Percentiles rank a stretch among this genome's conserved stretches.
phyloP scores from a whole-genome alignment of 2,797 vertebrate species.

The Steatocranus sp. region DNA sequence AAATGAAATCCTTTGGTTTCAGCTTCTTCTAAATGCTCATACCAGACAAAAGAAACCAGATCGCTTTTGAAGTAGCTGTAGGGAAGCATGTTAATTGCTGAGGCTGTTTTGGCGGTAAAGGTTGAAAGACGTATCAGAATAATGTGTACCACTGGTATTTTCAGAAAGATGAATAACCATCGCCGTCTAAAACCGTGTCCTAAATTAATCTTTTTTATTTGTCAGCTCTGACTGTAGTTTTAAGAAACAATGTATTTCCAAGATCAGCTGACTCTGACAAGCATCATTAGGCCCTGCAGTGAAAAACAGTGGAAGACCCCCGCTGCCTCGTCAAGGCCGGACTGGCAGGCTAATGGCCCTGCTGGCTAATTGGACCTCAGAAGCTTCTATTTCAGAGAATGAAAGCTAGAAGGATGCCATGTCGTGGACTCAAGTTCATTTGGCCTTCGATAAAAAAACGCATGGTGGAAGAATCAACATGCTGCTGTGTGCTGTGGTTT shows the following conservation, averaged over 20 bases:
- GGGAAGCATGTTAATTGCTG: constrained; percentile 39
- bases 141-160: background rate
- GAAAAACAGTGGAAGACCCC: background rate
- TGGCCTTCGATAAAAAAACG: too few relatives aligned
- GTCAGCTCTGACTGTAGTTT: background rate
- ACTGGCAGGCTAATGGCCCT: constrained; percentile 34
- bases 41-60: constrained; percentile 40
- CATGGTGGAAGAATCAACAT: background rate
- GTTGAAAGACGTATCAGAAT: background rate
- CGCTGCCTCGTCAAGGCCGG: background rate
- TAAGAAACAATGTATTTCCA: background rate
- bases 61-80: constrained; percentile 19
- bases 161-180: background rate
- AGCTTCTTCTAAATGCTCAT: constrained; percentile 6
- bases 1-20: constrained; percentile 27
- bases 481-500: background rate
- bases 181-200: background rate
- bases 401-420: background rate
- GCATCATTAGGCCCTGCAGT: constrained; percentile 19
- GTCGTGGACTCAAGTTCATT: background rate
- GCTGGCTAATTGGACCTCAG: constrained; percentile 26
- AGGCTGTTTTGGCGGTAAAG: background rate
- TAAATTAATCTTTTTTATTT: background rate
- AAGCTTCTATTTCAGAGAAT: background rate
- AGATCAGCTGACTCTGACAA: background rate